Conservation (phyloP, 2,888 invertebrate genomes). For the Agrotis puta region DNA sequence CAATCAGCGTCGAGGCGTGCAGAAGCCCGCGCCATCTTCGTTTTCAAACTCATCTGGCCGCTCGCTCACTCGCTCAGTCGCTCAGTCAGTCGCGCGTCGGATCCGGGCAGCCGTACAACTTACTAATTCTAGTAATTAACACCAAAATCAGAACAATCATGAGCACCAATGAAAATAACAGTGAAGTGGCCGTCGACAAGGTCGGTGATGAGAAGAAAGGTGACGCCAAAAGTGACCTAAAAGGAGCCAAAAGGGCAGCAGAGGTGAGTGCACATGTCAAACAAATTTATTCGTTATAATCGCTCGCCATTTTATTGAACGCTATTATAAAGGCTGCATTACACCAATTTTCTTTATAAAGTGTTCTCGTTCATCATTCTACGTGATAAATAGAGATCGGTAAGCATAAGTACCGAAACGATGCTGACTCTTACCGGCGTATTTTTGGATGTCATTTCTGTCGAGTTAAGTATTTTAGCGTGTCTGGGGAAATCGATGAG, state of each 20-base stretch:
- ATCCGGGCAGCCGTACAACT: slow-evolving; percentile 90
- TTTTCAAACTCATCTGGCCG: slow-evolving; percentile 93
- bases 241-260: slow-evolving; percentile 96
- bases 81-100: slow-evolving; percentile 91
- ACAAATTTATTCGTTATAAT: slow-evolving; percentile 86
- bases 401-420: slow-evolving; percentile 57
- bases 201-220: slow-evolving; percentile 94
- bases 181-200: slow-evolving; percentile 96
- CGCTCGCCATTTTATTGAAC: slow-evolving; percentile 91
- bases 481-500: slow-evolving; percentile 86
- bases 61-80: slow-evolving; percentile 90
- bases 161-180: slow-evolving; percentile 94
- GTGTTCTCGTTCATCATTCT: slow-evolving; percentile 66
- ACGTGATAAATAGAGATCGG: slow-evolving; percentile 74
- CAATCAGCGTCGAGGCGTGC: slow-evolving; percentile 83
- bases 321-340: slow-evolving; percentile 75
- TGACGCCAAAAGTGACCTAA: slow-evolving; percentile 95
- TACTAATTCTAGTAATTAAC: slow-evolving; percentile 82
- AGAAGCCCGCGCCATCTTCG: slow-evolving; percentile 95
- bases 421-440: slow-evolving; percentile 81
- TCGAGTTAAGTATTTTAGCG: slow-evolving; percentile 75
- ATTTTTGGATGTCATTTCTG: slow-evolving; percentile 85
- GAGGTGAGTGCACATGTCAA: slow-evolving; percentile 94
- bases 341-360: slow-evolving; percentile 62
- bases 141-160: slow-evolving; percentile 88